Evolutionary conservation across 2,797 vertebrate species (phyloP), one percentile per base, ranked within the genome.

Genomic region (Poecilia gillii): DNA sequence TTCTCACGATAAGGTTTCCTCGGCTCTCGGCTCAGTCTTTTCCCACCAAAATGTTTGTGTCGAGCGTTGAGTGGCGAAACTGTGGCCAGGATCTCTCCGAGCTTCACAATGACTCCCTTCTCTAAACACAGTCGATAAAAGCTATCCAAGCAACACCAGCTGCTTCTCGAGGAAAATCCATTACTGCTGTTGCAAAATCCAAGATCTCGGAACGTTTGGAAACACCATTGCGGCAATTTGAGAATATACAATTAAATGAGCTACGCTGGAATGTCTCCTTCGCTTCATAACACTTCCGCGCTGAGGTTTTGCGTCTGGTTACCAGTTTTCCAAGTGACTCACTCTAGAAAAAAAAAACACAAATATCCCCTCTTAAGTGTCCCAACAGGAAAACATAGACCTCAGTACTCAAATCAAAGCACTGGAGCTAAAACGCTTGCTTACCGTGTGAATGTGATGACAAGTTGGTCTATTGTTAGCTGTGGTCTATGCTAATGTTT

Each of bases 271-370:
- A 92, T 84, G 80, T 85, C 74, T 91, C 83, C 85, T 91, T 91
- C 88, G 76, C 86, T 90, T 91, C 87, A 78, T 57, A 68, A 81
- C 66, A 92, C 86, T 86, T 91, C 86, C 87, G 87, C 62, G 0
- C 70, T 89, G 87, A 85, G 85, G 82, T 92, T 92, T 91, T 75
- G 62, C 81, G 82, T 92, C 92, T 87, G 83, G 71, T 87, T 86
- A 51, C 84, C 71, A 78, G 87, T 82, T 88, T 59, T 74, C 74
- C 71, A 73, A 80, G 77, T 92, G 85, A 90, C 77, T 91, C 88
- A 86, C 36, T 9, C 75, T 85, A 73, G 51, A 80, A 88, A 33
- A 89, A 80, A 92, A 23, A 51, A 43, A 43, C 8, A 88, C 81
- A 90, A 91, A 89, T 76, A 77, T 81, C 78, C 18, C n/a, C 28